phyloP scores from a whole-genome alignment of 2,888 invertebrate genomes.

The Polyommatus iphigenia region DNA sequence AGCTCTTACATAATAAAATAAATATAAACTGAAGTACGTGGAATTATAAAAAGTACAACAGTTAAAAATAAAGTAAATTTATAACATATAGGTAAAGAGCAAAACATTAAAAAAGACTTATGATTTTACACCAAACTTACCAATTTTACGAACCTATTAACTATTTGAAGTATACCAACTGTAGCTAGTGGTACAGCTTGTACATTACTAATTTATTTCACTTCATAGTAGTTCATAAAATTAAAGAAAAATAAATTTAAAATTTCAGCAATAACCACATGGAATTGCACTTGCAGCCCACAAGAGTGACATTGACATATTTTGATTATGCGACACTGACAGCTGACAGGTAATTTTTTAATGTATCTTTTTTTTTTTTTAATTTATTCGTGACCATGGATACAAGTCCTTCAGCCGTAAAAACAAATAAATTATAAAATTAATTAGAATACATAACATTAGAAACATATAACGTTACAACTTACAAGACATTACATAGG shows the following conservation, averaged over 20 bases:
- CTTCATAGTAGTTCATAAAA: not conserved
- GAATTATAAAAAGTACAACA: not conserved
- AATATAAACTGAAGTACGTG: not conserved
- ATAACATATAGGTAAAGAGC: not conserved
- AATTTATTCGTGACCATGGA: too few relatives aligned
- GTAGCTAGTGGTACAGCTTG: not conserved
- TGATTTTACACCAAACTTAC: not conserved
- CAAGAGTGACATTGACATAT: not conserved
- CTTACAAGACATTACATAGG: too few relatives aligned
- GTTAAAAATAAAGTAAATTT: not conserved
- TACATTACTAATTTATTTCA: not conserved
- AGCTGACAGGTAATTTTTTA: too few relatives aligned
- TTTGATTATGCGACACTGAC: too few relatives aligned
- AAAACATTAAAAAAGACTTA: not conserved
- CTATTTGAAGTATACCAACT: not conserved
- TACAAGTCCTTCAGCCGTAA: too few relatives aligned
- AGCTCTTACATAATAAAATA: not conserved
- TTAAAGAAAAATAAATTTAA: not conserved
- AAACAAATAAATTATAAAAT: too few relatives aligned
- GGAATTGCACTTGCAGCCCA: not conserved
- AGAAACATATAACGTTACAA: too few relatives aligned
- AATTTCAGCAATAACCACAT: not conserved
- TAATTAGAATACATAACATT: too few relatives aligned
- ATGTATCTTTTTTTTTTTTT: too few relatives aligned
- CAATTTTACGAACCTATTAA: not conserved